Evolutionary conservation across 2,113 vertebrate species (phyloP).

Genomic region (Cricetomys ansorgei): DNA sequence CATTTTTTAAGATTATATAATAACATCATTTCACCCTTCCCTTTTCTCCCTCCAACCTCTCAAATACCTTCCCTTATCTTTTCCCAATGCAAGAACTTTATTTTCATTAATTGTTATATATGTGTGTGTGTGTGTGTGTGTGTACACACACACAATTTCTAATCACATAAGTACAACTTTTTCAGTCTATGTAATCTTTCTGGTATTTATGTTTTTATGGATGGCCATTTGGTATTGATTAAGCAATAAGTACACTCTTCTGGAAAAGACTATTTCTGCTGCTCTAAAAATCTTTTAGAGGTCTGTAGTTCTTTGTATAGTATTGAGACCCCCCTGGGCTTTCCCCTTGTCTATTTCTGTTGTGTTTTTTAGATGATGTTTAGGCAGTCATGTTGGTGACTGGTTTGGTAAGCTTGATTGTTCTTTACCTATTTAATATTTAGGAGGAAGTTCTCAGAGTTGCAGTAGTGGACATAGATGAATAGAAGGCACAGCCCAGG

Average conservation of each 20-base stretch:
- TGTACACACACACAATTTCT: no score
- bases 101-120: background rate
- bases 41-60: background rate
- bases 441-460: background rate
- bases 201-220: background rate
- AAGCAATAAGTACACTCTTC: background rate
- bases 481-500: no score
- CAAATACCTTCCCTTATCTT: background rate
- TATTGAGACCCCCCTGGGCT: background rate
- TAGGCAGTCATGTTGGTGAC: background rate
- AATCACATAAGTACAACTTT: background rate
- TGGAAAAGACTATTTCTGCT: background rate
- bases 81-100: background rate
- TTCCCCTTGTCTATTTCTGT: background rate
- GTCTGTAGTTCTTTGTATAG: background rate
- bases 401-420: background rate
- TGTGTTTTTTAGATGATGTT: background rate
- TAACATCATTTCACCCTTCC: constrained; percentile 42
- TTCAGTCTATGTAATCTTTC: background rate
- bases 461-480: background rate
- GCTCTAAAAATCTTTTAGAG: background rate
- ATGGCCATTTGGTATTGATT: background rate
- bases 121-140: background rate
- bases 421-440: background rate
- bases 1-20: background rate